Evolutionary conservation across 2,113 vertebrate species (phyloP).

Genomic region (Phoxinus phoxinus): DNA sequence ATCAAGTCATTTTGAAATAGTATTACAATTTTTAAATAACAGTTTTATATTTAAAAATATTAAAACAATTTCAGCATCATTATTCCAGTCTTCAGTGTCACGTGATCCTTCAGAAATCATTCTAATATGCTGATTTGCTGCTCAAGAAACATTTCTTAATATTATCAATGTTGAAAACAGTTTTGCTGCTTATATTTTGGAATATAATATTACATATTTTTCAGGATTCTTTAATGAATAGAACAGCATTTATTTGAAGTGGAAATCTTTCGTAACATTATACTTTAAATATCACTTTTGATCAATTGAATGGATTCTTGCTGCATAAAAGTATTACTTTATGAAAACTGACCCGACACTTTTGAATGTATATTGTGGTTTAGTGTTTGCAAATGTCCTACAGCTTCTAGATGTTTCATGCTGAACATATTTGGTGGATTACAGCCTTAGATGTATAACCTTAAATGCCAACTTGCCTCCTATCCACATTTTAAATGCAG

Average conservation of each 20-base stretch:
- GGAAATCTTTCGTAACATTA: neutral
- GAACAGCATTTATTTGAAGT: neutral
- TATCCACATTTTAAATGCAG: conserved; percentile 19
- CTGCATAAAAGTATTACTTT: neutral
- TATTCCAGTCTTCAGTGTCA: neutral
- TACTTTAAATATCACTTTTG: neutral
- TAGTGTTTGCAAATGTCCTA: neutral
- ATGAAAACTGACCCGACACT: too few species aligned
- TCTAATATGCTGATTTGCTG: neutral
- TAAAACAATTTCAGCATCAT: too few species aligned
- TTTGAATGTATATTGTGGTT: neutral
- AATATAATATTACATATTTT: neutral
- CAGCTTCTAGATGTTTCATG: neutral
- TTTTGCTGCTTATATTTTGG: neutral
- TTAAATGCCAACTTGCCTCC: neutral
- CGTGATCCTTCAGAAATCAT: neutral
- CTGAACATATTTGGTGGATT: neutral
- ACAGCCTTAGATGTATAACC: too few species aligned
- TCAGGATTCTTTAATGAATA: neutral
- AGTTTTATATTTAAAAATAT: neutral
- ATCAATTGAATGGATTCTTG: neutral
- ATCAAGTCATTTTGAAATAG: neutral
- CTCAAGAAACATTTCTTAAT: neutral
- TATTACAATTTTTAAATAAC: neutral
- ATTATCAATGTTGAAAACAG: neutral